These are phyloP conservation scores for Hyles euphorbiae DNA, from an alignment of 1,140 invertebrate genomes.

Conservation along the genomic window DNA sequence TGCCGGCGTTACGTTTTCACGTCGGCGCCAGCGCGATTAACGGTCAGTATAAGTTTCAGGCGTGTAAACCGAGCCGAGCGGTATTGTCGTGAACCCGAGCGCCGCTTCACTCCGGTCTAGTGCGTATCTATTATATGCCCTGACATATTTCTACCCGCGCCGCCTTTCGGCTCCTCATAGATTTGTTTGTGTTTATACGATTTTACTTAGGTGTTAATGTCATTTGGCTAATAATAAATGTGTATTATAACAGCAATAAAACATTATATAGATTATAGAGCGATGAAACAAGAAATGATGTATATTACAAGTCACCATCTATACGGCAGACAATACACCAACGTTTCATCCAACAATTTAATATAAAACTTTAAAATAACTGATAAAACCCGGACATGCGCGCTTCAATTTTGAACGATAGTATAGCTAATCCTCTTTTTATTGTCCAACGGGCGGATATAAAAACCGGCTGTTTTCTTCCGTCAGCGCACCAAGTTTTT, in stretches of 20 bases:
- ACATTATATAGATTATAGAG: no score
- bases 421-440: constrained; percentile 51
- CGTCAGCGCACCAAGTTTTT: not conserved
- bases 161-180: no score
- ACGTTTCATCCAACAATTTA: no score
- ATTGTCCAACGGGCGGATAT: constrained; percentile 26
- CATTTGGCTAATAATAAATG: no score
- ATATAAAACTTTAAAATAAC: no score
- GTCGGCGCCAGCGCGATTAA: constrained; percentile 62
- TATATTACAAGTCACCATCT: no score
- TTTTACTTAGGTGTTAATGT: no score
- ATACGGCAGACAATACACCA: no score
- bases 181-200: no score
- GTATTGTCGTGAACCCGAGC: constrained; percentile 44
- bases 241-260: no score
- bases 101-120: constrained; percentile 52
- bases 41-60: constrained; percentile 64
- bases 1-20: constrained; percentile 39
- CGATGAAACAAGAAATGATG: no score
- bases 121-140: constrained; percentile 64
- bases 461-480: constrained; percentile 38
- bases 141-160: not conserved
- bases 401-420: constrained; percentile 58
- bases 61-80: constrained; percentile 61
- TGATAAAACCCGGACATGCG: no score